These are phyloP conservation scores for Hydropsyche tenuis DNA, from an alignment of 1,140 invertebrate species.

Conservation along the genomic window DNA sequence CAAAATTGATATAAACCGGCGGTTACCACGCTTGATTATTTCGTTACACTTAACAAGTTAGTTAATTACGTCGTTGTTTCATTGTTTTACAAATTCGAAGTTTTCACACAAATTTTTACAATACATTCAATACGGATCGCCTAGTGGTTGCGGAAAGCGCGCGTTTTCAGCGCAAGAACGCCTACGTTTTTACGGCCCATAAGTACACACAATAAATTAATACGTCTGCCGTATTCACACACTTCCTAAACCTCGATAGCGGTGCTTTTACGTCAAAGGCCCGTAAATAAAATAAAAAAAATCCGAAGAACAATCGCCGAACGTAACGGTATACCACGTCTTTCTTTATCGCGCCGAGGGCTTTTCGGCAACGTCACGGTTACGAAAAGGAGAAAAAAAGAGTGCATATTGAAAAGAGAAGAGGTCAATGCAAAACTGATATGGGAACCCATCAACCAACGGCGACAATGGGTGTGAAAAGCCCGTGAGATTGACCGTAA, in stretches of 20 bases:
- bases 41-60: no score
- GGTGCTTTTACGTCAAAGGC: neutral
- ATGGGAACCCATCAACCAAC: slow-evolving; percentile 4
- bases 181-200: no score
- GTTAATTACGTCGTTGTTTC: no score
- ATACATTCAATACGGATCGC: no score
- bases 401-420: no score
- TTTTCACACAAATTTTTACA: no score
- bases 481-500: slow-evolving; percentile 21
- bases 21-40: no score
- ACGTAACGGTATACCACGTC: neutral
- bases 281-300: neutral
- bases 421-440: slow-evolving; percentile 12
- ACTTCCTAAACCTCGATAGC: slow-evolving; percentile 1
- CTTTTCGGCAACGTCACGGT: slow-evolving; percentile 17
- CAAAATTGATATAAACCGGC: no score
- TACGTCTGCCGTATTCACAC: neutral
- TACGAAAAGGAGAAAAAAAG: neutral
- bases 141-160: no score
- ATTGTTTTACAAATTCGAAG: no score
- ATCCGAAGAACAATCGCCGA: slow-evolving; percentile 2
- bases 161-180: no score
- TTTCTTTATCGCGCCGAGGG: neutral
- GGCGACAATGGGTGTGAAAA: slow-evolving; percentile 11
- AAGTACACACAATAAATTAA: no score